Evolutionary conservation across 37 sponge, comb jelly and placozoan species (phyloP).

Genomic region (Spongia lamella): DNA sequence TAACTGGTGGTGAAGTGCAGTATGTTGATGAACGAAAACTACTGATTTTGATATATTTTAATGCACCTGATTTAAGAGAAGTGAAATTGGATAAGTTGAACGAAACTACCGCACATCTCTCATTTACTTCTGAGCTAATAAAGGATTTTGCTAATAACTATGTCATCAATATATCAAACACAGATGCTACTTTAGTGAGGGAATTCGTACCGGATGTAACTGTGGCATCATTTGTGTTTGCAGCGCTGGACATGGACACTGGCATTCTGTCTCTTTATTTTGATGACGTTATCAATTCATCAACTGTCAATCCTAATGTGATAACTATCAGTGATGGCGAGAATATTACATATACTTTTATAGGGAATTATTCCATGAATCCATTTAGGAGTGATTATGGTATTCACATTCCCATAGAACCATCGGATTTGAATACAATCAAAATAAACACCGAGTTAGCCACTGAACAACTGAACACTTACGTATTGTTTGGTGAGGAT

Average conservation of each 20-base stretch:
- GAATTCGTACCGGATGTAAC: conserved; percentile 64
- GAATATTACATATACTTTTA: conserved; percentile 55
- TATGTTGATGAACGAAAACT: conserved; percentile 67
- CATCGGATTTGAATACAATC: conserved; percentile 72
- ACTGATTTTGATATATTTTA: conserved; percentile 58
- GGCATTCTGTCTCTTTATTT: conserved; percentile 71
- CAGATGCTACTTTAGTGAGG: conserved; percentile 47
- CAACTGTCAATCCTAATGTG: conserved; percentile 43
- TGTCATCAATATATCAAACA: conserved; percentile 53
- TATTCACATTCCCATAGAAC: conserved; percentile 37
- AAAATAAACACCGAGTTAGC: conserved; percentile 68
- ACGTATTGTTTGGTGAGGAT: conserved; percentile 27
- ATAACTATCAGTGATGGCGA: conserved; percentile 37
- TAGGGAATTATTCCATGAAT: conserved; percentile 30
- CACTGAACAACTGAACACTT: conserved; percentile 59
- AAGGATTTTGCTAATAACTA: conserved; percentile 65
- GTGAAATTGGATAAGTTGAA: conserved; percentile 52
- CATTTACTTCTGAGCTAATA: conserved; percentile 56
- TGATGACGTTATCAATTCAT: conserved; percentile 72
- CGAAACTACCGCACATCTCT: conserved; percentile 59
- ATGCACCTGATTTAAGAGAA: conserved; percentile 59
- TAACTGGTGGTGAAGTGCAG: conserved; percentile 64
- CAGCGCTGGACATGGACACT: conserved; percentile 65
- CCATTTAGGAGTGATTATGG: conserved; percentile 41
- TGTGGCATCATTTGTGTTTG: conserved; percentile 56